Conservation (phyloP, 2,113 vertebrate genomes). For the Leptosomus discolor region DNA sequence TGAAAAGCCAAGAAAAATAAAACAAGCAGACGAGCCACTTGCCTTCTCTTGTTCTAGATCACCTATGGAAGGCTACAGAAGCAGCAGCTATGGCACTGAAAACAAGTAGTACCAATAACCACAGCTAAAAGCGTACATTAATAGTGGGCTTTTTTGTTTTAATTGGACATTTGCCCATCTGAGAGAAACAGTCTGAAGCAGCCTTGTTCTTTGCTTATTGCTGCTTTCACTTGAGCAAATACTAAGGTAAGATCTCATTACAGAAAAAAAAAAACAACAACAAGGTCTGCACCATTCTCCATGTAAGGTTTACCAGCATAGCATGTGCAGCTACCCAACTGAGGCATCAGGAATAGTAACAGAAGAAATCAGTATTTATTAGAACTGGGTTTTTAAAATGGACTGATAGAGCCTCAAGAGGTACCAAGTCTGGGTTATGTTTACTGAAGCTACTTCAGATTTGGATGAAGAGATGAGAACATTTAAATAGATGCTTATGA, state of each 20-base stretch:
- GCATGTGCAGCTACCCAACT: rapidly evolving
- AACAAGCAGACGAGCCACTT: neutral
- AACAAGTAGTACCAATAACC: neutral
- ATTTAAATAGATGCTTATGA: neutral
- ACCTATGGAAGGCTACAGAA: neutral
- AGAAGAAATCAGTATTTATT: neutral
- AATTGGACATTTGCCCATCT: neutral
- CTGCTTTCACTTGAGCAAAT: neutral
- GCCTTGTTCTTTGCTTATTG: neutral
- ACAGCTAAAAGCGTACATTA: neutral
- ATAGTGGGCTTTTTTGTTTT: neutral
- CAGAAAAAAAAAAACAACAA: no score
- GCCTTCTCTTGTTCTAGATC: neutral
- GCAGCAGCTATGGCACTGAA: neutral
- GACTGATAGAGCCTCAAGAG: neutral
- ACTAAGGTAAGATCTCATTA: neutral
- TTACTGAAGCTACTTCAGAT: neutral
- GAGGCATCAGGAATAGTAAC: neutral
- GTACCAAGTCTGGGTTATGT: neutral
- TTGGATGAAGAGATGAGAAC: neutral
- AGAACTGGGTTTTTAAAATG: neutral
- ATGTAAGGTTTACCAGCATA: neutral
- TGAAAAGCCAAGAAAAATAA: neutral
- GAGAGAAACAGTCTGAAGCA: neutral
- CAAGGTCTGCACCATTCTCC: neutral